Conservation (phyloP, 2,888 invertebrate genomes). For the Meliscaeva auricollis region DNA sequence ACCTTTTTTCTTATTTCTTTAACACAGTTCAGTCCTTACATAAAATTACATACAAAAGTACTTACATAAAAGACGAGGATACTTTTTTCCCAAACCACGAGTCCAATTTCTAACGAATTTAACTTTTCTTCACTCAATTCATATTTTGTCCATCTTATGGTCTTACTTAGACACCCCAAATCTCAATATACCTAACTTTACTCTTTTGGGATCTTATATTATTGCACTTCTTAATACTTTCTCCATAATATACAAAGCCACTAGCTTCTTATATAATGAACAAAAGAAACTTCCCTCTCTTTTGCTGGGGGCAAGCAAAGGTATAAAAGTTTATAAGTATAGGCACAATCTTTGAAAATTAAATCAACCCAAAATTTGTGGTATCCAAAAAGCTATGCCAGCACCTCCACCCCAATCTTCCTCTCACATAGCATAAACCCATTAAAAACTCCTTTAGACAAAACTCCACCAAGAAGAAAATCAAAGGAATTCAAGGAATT, state of each 20-base stretch:
- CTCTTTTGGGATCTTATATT: not conserved
- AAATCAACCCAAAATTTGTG: slow-evolving; percentile 75
- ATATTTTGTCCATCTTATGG: slow-evolving; percentile 9
- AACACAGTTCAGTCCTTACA: not conserved
- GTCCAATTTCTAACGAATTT: not conserved
- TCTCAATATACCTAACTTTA: slow-evolving; percentile 7
- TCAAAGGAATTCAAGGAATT: slow-evolving; percentile 75
- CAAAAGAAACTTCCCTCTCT: slow-evolving; percentile 2
- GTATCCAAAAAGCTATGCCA: slow-evolving; percentile 61
- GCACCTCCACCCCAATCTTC: not conserved
- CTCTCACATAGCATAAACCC: slow-evolving; percentile 28
- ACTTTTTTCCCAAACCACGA: not conserved
- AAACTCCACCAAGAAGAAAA: slow-evolving; percentile 71
- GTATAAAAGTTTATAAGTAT: not conserved
- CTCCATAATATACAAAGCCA: not conserved
- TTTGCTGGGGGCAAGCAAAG: not conserved
- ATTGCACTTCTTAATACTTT: slow-evolving; percentile 23
- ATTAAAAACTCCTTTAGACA: slow-evolving; percentile 65
- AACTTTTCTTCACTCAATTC: slow-evolving; percentile 21
- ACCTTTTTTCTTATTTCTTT: too few relatives aligned
- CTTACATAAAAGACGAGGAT: not conserved
- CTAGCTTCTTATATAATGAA: slow-evolving; percentile 34
- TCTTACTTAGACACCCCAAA: slow-evolving; percentile 12
- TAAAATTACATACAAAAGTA: too few relatives aligned
- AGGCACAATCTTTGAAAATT: slow-evolving; percentile 62